Base-by-base conservation (phyloP, 2,888 invertebrate species). In the Nasonovia ribisnigri region DNA sequence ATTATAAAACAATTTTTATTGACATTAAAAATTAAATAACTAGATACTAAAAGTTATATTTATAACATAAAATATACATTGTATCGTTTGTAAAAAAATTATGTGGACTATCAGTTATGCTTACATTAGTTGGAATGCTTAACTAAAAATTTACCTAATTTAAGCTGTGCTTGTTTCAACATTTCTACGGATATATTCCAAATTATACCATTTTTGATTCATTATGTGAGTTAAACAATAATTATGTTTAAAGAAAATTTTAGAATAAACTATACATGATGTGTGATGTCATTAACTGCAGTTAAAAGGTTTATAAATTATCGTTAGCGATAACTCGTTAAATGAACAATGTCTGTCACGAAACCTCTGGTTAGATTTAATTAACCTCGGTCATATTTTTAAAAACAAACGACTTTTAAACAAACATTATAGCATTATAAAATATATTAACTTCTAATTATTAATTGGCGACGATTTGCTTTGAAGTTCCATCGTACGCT, bases 371-470 rank as follows among this genome's bases (percentile, higher is more conserved):
- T 60, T 36, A 54, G 11, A 91, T 60, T 60, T 48, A 29, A 42
- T 92, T 67, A 51, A 67, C 48, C n/a, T 67, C 26, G 20, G 51
- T 42, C 51, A 51, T 43, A 51, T 67, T 77, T 88, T n/a, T 60
- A 36, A 87, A 91, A 87, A 87, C 48, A 92, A 87, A 87, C 16
- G 26, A 92, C 88, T 87, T 29, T 67, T 77, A 10, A 67, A 88
- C 51, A 84, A 91, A 91, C 42, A 91, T 67, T 20, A 42, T 29
- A 36, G 20, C 51, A 51, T 48, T 51, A 77, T 88, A 42, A 43
- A 87, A 67, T 51, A 11, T 42, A 51, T 42, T 43, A 2, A 20
- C 51, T 67, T 43, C 29, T 67, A 88, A 67, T 42, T 20, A 60
- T 86, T 57, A 36, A 84, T 42, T 42, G 26, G 88, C 36, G 48